Percentiles rank a stretch among this genome's conserved stretches.
phyloP scores from a whole-genome alignment of 2,797 vertebrate genomes.

The Zalophus californianus region DNA sequence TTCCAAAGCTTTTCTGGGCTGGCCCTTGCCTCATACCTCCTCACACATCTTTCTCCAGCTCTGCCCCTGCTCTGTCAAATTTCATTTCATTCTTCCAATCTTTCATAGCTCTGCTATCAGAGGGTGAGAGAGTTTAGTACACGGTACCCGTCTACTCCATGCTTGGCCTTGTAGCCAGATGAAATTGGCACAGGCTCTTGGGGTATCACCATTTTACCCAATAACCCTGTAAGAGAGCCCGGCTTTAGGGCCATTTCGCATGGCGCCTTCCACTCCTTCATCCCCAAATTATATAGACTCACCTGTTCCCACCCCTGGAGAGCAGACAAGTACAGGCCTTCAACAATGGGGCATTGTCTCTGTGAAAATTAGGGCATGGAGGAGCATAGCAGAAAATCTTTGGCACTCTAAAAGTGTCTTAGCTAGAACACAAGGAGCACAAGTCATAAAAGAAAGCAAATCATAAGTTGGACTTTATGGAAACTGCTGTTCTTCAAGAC shows the following conservation, averaged over 20 bases:
- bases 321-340: background rate
- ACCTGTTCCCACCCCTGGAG: rapidly evolving
- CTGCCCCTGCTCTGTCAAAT: background rate
- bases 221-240: background rate
- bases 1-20: background rate
- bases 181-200: background rate
- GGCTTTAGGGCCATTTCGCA: background rate
- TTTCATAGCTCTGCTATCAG: background rate
- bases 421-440: background rate
- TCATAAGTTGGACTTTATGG: background rate
- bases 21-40: background rate
- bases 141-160: background rate
- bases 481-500: background rate
- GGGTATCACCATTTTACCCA: background rate
- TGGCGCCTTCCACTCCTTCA: background rate
- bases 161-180: background rate
- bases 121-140: background rate
- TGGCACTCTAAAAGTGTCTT: background rate
- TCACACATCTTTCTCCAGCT: background rate
- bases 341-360: too few relatives aligned
- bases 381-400: background rate
- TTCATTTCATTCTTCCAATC: background rate
- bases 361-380: background rate
- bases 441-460: conserved; percentile 18
- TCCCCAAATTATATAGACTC: background rate